These are phyloP conservation scores for Drosophila nigrodunni DNA, from an alignment of 1,140 invertebrate species.

Conservation along the genomic window DNA sequence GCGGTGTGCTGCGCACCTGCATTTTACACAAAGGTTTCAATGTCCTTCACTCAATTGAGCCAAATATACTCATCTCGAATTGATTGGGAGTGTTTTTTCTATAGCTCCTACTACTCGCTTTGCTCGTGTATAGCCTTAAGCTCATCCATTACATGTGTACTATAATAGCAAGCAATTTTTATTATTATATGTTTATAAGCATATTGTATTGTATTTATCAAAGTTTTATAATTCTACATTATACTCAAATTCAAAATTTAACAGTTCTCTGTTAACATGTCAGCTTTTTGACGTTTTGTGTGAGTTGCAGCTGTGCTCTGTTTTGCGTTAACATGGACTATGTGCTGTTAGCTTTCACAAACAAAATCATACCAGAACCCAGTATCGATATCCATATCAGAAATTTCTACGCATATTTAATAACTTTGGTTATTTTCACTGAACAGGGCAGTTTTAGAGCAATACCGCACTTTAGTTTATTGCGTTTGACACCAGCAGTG, in stretches of 20 bases:
- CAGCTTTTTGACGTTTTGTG: not conserved
- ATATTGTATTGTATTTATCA: constrained; percentile 23
- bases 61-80: constrained; percentile 86
- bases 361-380: too few species aligned
- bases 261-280: not conserved
- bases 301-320: not conserved
- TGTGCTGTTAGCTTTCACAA: constrained; percentile 5
- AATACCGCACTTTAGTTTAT: too few species aligned
- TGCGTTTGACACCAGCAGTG: too few species aligned
- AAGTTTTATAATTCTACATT: constrained; percentile 46
- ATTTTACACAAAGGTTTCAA: constrained; percentile 90
- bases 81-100: constrained; percentile 41
- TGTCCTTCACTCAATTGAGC: constrained; percentile 87
- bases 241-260: constrained; percentile 10
- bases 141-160: constrained; percentile 44
- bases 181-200: constrained; percentile 38
- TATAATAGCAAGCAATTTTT: constrained; percentile 33
- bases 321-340: constrained; percentile 20
- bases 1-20: constrained; percentile 88
- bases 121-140: constrained; percentile 51
- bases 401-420: too few species aligned
- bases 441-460: too few species aligned
- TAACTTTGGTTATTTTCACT: too few species aligned
- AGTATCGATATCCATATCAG: too few species aligned
- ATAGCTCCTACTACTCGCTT: constrained; percentile 32